A percentile compares a stretch with the other conserved stretches of the same genome.
Evolutionary conservation across 2,113 vertebrate genomes (phyloP).

Genomic region (Orycteropus afer): DNA sequence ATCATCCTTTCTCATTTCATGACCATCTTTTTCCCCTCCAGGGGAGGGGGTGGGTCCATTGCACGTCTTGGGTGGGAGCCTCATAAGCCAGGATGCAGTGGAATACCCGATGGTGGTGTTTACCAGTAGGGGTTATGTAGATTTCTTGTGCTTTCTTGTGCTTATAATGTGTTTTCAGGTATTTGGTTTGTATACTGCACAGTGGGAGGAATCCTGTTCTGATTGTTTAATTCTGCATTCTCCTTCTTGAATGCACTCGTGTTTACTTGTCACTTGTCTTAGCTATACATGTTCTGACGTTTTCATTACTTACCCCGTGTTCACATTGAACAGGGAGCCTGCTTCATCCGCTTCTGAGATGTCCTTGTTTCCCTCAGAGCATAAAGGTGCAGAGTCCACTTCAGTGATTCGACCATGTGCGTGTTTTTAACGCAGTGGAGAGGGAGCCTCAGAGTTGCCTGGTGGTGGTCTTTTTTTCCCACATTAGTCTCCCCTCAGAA

Average conservation of each 20-base stretch:
- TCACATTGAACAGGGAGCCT: not conserved
- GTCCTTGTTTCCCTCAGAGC: not conserved
- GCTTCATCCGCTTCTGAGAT: not conserved
- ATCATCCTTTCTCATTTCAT: not conserved
- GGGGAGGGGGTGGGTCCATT: not conserved
- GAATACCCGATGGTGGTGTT: not conserved
- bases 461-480: not conserved
- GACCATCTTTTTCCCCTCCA: not conserved
- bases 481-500: not conserved
- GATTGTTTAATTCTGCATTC: not conserved
- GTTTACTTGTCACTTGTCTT: no score
- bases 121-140: not conserved
- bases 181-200: not conserved
- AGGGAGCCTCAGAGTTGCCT: not conserved
- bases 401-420: not conserved
- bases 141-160: not conserved
- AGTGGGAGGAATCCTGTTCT: not conserved
- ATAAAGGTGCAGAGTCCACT: not conserved
- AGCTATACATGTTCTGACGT: not conserved
- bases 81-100: not conserved
- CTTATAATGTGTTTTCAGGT: not conserved
- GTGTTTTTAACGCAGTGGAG: not conserved
- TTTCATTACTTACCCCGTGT: not conserved
- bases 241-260: not conserved
- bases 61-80: fast-evolving